A percentile compares a stretch with the other conserved stretches of the same genome.
phyloP scores from a whole-genome alignment of 1,140 invertebrate genomes.

The Rhagoletis zephyria region DNA sequence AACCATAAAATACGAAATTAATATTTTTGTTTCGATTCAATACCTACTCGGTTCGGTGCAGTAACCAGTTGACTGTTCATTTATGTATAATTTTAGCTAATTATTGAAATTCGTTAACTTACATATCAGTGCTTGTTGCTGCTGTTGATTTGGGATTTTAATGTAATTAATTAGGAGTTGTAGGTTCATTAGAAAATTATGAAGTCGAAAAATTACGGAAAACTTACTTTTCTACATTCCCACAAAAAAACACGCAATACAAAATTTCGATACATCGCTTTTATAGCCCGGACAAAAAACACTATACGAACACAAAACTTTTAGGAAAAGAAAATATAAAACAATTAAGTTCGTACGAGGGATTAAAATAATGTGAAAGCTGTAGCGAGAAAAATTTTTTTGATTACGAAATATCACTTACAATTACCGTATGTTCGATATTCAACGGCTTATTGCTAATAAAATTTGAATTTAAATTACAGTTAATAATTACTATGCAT shows the following conservation, averaged over 20 bases:
- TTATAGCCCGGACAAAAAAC: not conserved
- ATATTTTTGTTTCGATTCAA: not conserved
- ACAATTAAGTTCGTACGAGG: not conserved
- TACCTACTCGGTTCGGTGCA: not conserved
- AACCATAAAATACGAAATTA: not conserved
- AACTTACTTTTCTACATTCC: conserved; percentile 2
- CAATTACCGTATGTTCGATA: not conserved
- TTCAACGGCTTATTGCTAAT: not conserved
- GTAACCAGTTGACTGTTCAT: not conserved
- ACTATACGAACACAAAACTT: not conserved
- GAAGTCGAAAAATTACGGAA: not conserved
- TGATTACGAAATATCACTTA: not conserved
- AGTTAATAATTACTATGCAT: too few species aligned
- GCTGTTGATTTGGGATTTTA: not conserved
- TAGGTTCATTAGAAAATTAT: not conserved
- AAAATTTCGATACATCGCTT: not conserved
- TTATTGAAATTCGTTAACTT: not conserved
- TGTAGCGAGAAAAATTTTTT: not conserved
- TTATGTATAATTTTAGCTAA: not conserved
- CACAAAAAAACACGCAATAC: not conserved
- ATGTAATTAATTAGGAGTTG: not conserved
- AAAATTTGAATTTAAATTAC: too few species aligned
- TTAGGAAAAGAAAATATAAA: not conserved
- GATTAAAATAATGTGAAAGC: not conserved
- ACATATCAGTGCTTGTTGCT: not conserved